A percentile compares a stretch with the other conserved stretches of the same genome.
Conservation (phyloP, 1,140 invertebrate species). For the Oncopeltus fasciatus region DNA sequence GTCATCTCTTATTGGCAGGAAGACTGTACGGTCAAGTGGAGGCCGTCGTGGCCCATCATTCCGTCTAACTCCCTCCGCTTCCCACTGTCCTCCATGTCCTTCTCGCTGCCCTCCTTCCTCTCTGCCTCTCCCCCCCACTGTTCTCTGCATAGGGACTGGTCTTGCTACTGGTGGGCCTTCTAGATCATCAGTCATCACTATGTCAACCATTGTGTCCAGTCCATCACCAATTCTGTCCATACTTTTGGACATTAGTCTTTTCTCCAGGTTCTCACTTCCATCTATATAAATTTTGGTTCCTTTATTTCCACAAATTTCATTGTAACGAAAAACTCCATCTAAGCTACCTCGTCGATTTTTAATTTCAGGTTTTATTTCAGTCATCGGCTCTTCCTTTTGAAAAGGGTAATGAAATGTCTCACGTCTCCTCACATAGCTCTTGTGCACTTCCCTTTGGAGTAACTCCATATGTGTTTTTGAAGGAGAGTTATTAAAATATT, state of each 20-base stretch:
- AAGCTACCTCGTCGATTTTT: constrained; percentile 23
- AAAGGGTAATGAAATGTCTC: constrained; percentile 19
- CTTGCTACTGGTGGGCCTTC: background rate
- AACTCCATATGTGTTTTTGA: background rate
- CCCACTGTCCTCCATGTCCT: too few relatives aligned
- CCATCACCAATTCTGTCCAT: constrained; percentile 62
- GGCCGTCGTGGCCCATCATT: too few relatives aligned
- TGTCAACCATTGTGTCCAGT: constrained; percentile 53
- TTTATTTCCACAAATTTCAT: constrained; percentile 10
- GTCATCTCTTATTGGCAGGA: constrained; percentile 18
- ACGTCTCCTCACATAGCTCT: constrained; percentile 4
- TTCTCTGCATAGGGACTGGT: constrained; percentile 6
- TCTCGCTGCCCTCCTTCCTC: too few relatives aligned
- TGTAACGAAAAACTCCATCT: constrained; percentile 23
- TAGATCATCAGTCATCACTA: constrained; percentile 36
- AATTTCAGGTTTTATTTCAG: constrained; percentile 17
- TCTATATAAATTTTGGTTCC: constrained; percentile 23
- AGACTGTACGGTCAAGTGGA: constrained; percentile 18
- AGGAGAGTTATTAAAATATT: background rate
- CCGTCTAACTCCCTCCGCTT: too few relatives aligned
- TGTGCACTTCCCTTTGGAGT: background rate
- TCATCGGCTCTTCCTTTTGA: background rate
- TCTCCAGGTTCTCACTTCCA: constrained; percentile 23
- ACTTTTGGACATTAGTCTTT: constrained; percentile 50
- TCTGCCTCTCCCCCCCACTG: too few relatives aligned